Conservation (phyloP, 2,888 invertebrate species). For the Nemotelus pantherinus region DNA sequence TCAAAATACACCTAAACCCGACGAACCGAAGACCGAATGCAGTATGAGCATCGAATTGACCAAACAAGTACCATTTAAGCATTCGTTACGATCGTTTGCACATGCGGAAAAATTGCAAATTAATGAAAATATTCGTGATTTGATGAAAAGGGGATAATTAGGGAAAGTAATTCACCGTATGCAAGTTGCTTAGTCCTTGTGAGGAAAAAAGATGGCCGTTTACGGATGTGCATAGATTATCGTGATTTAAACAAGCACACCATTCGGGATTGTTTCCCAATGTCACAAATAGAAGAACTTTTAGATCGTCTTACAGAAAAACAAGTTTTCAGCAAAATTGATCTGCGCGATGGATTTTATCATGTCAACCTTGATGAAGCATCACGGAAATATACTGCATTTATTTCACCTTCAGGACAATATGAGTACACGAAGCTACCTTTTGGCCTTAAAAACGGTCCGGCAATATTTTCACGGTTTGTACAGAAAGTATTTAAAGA, state of each 20-base stretch:
- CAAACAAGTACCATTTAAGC: no score
- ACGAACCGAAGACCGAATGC: constrained; percentile 7
- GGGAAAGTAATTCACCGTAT: no score
- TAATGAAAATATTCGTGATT: no score
- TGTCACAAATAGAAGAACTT: constrained; percentile 10
- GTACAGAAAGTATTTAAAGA: constrained; percentile 16
- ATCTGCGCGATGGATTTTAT: constrained; percentile 25
- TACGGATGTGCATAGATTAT: constrained; percentile 27
- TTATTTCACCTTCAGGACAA: constrained; percentile 19
- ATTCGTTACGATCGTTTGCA: no score
- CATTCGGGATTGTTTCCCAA: neutral
- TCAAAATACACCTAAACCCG: no score
- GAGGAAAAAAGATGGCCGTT: no score
- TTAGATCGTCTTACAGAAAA: constrained; percentile 10
- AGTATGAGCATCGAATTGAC: neutral
- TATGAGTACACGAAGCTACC: constrained; percentile 28
- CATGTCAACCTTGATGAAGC: neutral
- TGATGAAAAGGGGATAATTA: no score
- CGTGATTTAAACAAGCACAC: constrained; percentile 17
- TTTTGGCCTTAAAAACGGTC: constrained; percentile 22
- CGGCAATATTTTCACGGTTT: constrained; percentile 9
- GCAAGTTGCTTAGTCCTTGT: no score
- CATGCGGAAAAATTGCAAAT: no score
- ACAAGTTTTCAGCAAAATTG: neutral
- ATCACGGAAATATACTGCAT: constrained; percentile 18